Conservation (phyloP, 2,888 invertebrate species). For the Carabus problematicus region DNA sequence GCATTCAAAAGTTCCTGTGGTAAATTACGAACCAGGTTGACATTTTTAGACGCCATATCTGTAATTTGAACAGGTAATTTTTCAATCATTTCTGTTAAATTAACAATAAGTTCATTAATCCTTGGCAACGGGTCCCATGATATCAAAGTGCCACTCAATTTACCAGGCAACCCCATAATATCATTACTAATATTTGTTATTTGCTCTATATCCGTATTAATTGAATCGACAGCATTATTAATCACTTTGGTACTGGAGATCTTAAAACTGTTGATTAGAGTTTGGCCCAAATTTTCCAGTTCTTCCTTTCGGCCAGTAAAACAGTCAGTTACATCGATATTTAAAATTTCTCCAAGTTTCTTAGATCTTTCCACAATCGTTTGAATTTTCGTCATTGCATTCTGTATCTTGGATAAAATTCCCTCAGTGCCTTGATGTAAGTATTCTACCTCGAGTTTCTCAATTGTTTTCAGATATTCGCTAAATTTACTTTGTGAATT, state of each 20-base stretch:
- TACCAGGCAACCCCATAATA: conserved; percentile 15
- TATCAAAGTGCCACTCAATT: conserved; percentile 21
- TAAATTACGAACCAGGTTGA: conserved; percentile 18
- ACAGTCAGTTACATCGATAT: not conserved
- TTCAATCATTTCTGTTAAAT: conserved; percentile 7
- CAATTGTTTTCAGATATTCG: conserved; percentile 18
- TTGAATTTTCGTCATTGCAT: not conserved
- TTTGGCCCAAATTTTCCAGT: conserved; percentile 5
- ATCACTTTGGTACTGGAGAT: conserved; percentile 4
- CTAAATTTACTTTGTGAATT: conserved; percentile 20
- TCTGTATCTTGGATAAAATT: not conserved
- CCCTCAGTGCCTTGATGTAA: not conserved
- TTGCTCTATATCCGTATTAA: conserved; percentile 10
- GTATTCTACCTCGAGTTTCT: not conserved
- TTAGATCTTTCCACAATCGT: not conserved
- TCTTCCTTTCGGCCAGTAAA: not conserved
- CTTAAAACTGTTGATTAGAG: conserved; percentile 15
- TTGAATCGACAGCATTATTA: conserved; percentile 18
- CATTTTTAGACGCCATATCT: conserved; percentile 9
- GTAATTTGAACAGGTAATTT: conserved; percentile 27
- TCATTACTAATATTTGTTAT: conserved; percentile 22
- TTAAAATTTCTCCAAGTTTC: not conserved
- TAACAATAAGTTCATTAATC: conserved; percentile 23
- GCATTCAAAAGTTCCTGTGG: conserved; percentile 22
- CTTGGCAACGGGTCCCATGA: conserved; percentile 18